Conservation (phyloP, 2,888 invertebrate genomes). For the Tanaodytes sp. region DNA sequence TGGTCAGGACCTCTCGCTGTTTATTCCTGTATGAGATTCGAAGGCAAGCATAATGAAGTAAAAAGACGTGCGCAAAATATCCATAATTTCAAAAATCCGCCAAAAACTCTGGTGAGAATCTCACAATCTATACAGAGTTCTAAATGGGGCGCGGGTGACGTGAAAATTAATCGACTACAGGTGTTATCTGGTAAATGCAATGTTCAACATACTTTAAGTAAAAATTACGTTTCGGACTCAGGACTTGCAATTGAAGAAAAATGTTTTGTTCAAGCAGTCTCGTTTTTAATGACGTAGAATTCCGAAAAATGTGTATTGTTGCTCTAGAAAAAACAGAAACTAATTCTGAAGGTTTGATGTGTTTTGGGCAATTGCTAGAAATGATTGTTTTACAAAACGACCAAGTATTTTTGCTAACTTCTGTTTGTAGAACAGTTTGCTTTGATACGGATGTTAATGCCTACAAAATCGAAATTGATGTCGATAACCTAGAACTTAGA, state of each 20-base stretch:
- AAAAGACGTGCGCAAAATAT: constrained; percentile 45
- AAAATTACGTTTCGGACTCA: too few relatives aligned
- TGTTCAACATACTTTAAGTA: too few relatives aligned
- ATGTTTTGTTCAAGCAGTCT: too few relatives aligned
- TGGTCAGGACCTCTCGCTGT: constrained; percentile 48
- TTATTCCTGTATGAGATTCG: constrained; percentile 54
- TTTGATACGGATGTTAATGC: constrained; percentile 36
- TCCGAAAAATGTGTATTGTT: too few relatives aligned
- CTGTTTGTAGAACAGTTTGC: constrained; percentile 14
- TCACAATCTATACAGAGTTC: constrained; percentile 47
- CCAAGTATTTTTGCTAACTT: constrained; percentile 18
- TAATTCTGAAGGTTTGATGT: too few relatives aligned
- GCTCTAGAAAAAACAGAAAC: too few relatives aligned
- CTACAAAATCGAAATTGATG: constrained; percentile 16
- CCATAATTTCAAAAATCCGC: constrained; percentile 51
- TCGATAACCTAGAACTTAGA: background rate
- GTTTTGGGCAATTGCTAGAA: too few relatives aligned
- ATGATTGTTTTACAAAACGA: constrained; percentile 21
- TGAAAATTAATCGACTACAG: too few relatives aligned
- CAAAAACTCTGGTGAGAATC: constrained; percentile 48
- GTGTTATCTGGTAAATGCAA: too few relatives aligned
- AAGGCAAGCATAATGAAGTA: constrained; percentile 51
- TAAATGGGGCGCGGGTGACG: constrained; percentile 45
- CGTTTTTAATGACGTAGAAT: constrained; percentile 25
- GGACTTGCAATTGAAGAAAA: too few relatives aligned